Conservation (phyloP, 1,140 invertebrate species). For the Lucilia cuprina region DNA sequence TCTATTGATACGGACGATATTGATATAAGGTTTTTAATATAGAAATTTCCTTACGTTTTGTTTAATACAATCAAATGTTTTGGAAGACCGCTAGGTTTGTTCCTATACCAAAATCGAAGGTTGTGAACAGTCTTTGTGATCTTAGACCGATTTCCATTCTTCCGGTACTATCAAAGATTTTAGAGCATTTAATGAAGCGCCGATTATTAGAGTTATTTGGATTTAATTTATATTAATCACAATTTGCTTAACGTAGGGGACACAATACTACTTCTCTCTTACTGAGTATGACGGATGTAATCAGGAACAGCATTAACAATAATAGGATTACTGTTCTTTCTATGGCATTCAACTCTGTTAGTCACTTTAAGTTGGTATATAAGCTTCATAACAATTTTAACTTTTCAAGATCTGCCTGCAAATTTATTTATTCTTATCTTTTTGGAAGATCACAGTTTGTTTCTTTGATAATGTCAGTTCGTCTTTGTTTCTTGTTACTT, state of each 20-base stretch:
- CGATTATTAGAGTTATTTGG: not conserved
- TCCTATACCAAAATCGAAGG: not conserved
- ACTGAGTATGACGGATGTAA: not conserved
- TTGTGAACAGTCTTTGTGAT: not conserved
- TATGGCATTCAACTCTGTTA: not conserved
- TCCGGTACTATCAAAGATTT: not conserved
- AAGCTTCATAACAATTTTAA: not conserved
- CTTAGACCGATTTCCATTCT: not conserved
- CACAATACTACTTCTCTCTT: not conserved
- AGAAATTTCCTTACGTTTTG: not conserved
- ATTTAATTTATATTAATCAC: not conserved
- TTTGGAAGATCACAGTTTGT: not conserved
- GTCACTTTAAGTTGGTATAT: not conserved
- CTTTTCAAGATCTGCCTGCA: not conserved
- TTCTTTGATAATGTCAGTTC: not conserved
- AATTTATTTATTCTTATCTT: not conserved
- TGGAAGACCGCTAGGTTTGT: not conserved
- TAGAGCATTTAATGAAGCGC: not conserved
- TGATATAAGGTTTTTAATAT: no score
- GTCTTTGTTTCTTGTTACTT: not conserved
- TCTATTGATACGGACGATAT: no score
- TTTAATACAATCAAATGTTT: not conserved
- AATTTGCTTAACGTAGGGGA: not conserved
- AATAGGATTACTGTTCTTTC: not conserved
- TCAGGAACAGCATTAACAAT: not conserved